Base-by-base conservation (phyloP, 2,797 vertebrate species). In the Chelon auratus region DNA sequence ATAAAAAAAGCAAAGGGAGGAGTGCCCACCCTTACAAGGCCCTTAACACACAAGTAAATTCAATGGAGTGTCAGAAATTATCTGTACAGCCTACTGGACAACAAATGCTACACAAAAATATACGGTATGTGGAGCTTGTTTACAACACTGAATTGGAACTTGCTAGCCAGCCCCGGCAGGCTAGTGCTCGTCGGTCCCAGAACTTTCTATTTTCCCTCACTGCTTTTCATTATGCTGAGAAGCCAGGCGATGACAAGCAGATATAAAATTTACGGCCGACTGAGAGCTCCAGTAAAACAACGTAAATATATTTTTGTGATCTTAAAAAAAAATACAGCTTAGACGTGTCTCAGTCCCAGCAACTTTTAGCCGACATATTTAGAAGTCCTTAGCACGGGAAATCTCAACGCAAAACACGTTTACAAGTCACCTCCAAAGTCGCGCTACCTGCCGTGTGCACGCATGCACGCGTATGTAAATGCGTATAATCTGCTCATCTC, bases 401-500 rank as follows among this genome's bases (percentile, higher is more conserved):
- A 37, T 30, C 15, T 20, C 18, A 48, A 48, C n/a, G n/a, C 30
- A 20, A 64, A 51, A 61, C 22, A 56, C 52, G 24, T 52, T 48
- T 36, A 36, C 30, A 26, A 53, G 42, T 30, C 45, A 20, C 45
- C 4, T 45, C n/a, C 50, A 40, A 3, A 6, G 48, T 77, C 45
- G 13, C 7, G 15, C 42, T 72, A 24, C 20, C 61, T 75, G 55
- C 51, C 30, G 37, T 33, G 36, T 53, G 53, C 55, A 47, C 71
- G 79, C 60, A 60, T 61, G 63, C 26, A 40, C 50, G 58, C 55
- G 22, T 73, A 72, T 73, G 73, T 71, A 68, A 69, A 75, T 51
- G 43, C 18, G 0, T 43, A 53, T 22, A 80, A 87, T 87, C 87
- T 30, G 65, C 47, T 69, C 72, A 84, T 87, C 84, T 76, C 4